These are phyloP conservation scores for Ostrea denselamellosa DNA, from an alignment of 1,140 invertebrate species.

Conservation along the genomic window DNA sequence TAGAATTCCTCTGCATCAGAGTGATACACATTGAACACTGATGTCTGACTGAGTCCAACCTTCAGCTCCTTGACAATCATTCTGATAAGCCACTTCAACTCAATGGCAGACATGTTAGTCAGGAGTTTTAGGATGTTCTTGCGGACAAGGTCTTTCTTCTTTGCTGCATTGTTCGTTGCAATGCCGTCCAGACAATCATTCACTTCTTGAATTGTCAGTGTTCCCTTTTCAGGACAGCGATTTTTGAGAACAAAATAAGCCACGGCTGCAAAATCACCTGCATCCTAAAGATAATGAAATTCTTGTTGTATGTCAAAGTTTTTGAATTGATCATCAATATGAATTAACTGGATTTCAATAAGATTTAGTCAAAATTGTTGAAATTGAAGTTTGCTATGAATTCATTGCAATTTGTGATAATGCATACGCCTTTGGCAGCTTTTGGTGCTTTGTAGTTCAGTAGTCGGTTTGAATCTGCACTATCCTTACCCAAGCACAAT, in stretches of 20 bases:
- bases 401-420: too few relatives aligned
- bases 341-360: too few relatives aligned
- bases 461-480: conserved; percentile 84
- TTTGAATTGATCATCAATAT: too few relatives aligned
- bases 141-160: conserved; percentile 79
- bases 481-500: conserved; percentile 84
- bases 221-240: conserved; percentile 81
- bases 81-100: conserved; percentile 93
- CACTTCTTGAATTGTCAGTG: conserved; percentile 83
- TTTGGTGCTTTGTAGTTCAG: conserved; percentile 81
- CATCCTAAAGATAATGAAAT: conserved; percentile 69
- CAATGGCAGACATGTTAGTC: conserved; percentile 83
- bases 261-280: conserved; percentile 87
- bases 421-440: conserved; percentile 77
- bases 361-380: too few relatives aligned
- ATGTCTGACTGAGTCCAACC: conserved; percentile 81
- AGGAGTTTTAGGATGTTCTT: conserved; percentile 81
- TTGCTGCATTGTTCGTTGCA: conserved; percentile 81
- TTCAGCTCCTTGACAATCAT: conserved; percentile 88
- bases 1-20: conserved; percentile 89
- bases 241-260: conserved; percentile 85
- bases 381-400: too few relatives aligned
- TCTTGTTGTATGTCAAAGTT: background rate
- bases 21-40: conserved; percentile 88
- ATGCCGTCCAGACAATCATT: conserved; percentile 87